Percentiles rank a stretch among this genome's conserved stretches.
phyloP scores from a whole-genome alignment of 2,797 vertebrate species.

The Glossophaga mutica region DNA sequence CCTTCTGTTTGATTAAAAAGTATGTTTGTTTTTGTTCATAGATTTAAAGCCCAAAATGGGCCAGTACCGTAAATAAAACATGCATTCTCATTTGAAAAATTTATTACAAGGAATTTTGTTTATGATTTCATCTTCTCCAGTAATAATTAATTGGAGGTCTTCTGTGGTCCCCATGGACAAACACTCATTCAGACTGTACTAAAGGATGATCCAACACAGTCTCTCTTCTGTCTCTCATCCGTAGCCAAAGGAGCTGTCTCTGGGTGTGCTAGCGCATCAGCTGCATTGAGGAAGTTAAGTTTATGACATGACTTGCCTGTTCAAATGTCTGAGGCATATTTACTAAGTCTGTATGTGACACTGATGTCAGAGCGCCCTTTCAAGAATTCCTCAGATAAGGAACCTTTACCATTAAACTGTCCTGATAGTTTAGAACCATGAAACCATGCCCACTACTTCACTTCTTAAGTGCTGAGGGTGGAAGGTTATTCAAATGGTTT shows the following conservation, averaged over 20 bases:
- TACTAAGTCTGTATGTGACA: neutral
- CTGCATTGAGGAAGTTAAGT: conserved; percentile 66
- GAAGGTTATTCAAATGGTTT: neutral
- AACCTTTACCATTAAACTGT: neutral
- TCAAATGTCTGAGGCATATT: conserved; percentile 23
- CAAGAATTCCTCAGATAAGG: neutral
- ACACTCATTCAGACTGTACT: conserved; percentile 83
- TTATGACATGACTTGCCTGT: conserved; percentile 53
- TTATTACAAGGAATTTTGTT: conserved; percentile 91
- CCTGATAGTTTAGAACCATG: neutral
- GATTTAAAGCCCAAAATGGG: conserved; percentile 89
- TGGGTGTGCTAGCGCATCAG: conserved; percentile 74
- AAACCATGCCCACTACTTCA: neutral
- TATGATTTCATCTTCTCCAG: conserved; percentile 88
- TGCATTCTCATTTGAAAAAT: conserved; percentile 89
- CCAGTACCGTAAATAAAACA: conserved; percentile 89
- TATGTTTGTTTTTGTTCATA: conserved; percentile 85
- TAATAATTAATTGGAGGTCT: conserved; percentile 90
- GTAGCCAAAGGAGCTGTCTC: conserved; percentile 73
- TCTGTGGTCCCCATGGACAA: conserved; percentile 83
- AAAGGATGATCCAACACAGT: conserved; percentile 81
- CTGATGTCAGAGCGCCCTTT: neutral
- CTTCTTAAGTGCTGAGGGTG: neutral
- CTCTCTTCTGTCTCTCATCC: conserved; percentile 69
- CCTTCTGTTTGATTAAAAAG: conserved; percentile 81